Conservation (phyloP, 2,113 vertebrate genomes). For the Vidua macroura region DNA sequence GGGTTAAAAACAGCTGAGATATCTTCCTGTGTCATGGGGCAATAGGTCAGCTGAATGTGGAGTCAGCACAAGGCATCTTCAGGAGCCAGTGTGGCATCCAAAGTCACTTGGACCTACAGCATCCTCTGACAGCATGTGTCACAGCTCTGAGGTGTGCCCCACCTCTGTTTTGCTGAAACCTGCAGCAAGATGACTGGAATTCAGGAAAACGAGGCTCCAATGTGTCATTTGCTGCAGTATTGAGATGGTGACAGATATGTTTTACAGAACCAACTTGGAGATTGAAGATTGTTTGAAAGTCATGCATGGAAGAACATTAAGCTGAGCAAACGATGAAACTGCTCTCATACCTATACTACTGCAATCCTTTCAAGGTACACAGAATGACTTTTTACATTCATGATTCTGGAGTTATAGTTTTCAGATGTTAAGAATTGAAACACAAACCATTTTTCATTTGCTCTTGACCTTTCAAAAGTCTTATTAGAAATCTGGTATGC, state of each 20-base stretch:
- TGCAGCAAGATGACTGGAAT: not conserved
- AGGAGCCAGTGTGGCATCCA: not conserved
- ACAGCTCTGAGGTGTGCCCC: not conserved
- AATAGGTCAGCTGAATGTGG: not conserved
- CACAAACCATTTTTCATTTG: not conserved
- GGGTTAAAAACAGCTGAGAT: not conserved
- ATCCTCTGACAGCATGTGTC: not conserved
- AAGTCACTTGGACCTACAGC: fast-evolving
- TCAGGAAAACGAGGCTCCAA: not conserved
- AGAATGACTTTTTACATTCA: not conserved
- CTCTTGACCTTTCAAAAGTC: not conserved
- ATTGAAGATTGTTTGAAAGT: not conserved
- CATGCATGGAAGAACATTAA: not conserved
- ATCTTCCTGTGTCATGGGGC: not conserved
- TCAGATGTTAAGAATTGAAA: not conserved
- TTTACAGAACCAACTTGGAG: not conserved
- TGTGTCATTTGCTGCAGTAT: not conserved
- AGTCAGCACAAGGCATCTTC: not conserved
- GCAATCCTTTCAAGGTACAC: not conserved
- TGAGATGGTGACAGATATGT: not conserved
- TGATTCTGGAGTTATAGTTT: not conserved
- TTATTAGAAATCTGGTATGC: not conserved
- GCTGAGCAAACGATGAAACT: not conserved
- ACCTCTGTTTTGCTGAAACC: not conserved
- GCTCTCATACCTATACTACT: not conserved